Evolutionary conservation across 2,113 vertebrate genomes (phyloP).

Genomic region (Periophthalmodon schlosseri): DNA sequence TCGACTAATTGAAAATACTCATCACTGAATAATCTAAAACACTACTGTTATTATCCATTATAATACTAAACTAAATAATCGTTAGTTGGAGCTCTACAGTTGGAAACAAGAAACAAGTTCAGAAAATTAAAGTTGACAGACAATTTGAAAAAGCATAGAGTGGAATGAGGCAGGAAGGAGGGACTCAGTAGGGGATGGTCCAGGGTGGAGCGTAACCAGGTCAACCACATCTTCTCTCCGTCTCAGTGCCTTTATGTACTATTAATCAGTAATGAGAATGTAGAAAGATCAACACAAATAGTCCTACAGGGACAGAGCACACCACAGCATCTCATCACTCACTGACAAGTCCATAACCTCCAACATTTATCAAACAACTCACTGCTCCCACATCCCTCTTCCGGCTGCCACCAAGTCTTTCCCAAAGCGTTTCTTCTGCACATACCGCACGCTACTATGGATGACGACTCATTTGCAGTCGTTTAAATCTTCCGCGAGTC

Average conservation of each 20-base stretch:
- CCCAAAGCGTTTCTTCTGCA: conserved; percentile 34
- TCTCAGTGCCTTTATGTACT: conserved; percentile 56
- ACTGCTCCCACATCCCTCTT: conserved; percentile 58
- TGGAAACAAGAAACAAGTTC: conserved; percentile 11
- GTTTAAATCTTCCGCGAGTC: conserved; percentile 50
- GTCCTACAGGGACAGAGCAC: conserved; percentile 53
- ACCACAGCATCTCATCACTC: conserved; percentile 42
- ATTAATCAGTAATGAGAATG: conserved; percentile 68
- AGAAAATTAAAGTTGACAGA: conserved; percentile 17
- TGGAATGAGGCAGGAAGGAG: conserved; percentile 58
- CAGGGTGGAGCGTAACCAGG: conserved; percentile 47
- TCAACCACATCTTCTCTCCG: conserved; percentile 59
- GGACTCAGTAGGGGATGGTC: conserved; percentile 33
- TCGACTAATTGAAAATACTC: no score
- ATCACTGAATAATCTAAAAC: no score
- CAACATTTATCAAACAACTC: conserved; percentile 56
- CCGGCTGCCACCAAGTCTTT: conserved; percentile 43
- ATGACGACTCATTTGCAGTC: conserved; percentile 47
- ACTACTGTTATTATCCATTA: no score
- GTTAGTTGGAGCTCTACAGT: no score
- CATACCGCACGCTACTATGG: conserved; percentile 34
- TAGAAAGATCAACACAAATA: conserved; percentile 68
- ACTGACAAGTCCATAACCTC: conserved; percentile 54
- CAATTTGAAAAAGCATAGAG: conserved; percentile 30
- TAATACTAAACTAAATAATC: no score